These are phyloP conservation scores for Ptiloglossa arizonensis DNA, from an alignment of 1,140 invertebrate genomes.

Conservation along the genomic window DNA sequence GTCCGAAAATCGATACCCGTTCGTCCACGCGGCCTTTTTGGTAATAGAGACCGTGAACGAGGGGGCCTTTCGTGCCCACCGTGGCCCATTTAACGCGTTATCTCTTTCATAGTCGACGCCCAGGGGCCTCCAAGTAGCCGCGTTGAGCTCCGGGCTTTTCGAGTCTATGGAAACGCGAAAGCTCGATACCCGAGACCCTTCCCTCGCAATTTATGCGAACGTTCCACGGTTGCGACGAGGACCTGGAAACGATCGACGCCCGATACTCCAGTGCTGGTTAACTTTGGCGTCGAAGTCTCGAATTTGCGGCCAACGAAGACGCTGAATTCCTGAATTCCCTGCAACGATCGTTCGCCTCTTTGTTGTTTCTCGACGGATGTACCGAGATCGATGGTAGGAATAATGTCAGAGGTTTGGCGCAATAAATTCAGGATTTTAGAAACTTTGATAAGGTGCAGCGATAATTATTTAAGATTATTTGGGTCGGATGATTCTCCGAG, in stretches of 20 bases:
- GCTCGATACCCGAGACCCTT: conserved; percentile 32
- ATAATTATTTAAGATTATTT: too few species aligned
- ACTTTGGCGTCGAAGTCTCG: conserved; percentile 11
- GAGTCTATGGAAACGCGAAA: conserved; percentile 39
- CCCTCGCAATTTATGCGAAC: conserved; percentile 51
- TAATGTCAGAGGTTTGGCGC: too few species aligned
- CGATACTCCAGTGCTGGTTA: conserved; percentile 45
- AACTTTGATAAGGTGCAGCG: too few species aligned
- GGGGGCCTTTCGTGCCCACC: neutral
- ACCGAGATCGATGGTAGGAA: too few species aligned
- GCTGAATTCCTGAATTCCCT: too few species aligned
- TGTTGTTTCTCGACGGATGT: too few species aligned
- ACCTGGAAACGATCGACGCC: conserved; percentile 14
- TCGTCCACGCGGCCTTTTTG: neutral
- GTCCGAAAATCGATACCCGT: conserved; percentile 51
- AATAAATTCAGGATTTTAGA: too few species aligned
- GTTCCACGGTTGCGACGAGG: conserved; percentile 10
- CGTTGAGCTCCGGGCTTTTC: conserved; percentile 4
- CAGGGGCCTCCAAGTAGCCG: conserved; percentile 9
- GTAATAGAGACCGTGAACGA: too few species aligned
- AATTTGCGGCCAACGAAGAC: conserved; percentile 14
- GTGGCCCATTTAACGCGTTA: conserved; percentile 26
- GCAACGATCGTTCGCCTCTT: too few species aligned
- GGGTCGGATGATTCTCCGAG: too few species aligned
- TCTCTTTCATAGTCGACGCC: conserved; percentile 23